phyloP scores from a whole-genome alignment of 2,888 invertebrate genomes.

The Apamea epomidion region DNA sequence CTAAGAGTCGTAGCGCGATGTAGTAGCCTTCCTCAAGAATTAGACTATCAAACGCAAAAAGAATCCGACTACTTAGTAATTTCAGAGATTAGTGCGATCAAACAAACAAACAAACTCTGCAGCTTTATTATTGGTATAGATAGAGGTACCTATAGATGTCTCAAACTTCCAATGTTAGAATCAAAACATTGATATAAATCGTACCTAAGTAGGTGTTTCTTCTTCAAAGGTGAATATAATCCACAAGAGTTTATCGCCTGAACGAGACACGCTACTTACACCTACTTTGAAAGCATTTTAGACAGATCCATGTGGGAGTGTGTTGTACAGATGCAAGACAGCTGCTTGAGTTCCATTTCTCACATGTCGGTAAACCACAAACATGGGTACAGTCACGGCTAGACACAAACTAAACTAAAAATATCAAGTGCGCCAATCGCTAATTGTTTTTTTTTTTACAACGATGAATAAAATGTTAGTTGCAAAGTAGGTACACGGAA shows the following conservation, averaged over 20 bases:
- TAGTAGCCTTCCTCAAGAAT: not conserved
- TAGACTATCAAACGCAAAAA: not conserved
- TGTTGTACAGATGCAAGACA: constrained; percentile 30
- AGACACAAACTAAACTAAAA: not conserved
- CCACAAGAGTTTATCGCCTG: constrained; percentile 4
- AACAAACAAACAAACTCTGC: not conserved
- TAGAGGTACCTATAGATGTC: not conserved
- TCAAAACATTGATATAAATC: not conserved
- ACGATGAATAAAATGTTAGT: not conserved
- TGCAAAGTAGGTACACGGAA: constrained; percentile 10
- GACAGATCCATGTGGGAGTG: constrained; percentile 3
- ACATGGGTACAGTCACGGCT: constrained; percentile 3
- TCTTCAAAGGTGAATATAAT: constrained; percentile 4
- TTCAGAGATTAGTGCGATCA: not conserved
- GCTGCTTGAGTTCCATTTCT: constrained; percentile 33
- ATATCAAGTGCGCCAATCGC: not conserved
- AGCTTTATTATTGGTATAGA: not conserved
- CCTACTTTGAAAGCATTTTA: constrained; percentile 23
- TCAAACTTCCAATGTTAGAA: not conserved
- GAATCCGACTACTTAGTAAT: not conserved
- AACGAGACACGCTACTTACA: constrained; percentile 2
- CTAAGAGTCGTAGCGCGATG: not conserved
- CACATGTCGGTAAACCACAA: constrained; percentile 16
- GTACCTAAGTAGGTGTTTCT: not conserved
- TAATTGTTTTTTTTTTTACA: not conserved